Conservation (phyloP, 2,888 invertebrate species). For the Leptinotarsa peninsularis region DNA sequence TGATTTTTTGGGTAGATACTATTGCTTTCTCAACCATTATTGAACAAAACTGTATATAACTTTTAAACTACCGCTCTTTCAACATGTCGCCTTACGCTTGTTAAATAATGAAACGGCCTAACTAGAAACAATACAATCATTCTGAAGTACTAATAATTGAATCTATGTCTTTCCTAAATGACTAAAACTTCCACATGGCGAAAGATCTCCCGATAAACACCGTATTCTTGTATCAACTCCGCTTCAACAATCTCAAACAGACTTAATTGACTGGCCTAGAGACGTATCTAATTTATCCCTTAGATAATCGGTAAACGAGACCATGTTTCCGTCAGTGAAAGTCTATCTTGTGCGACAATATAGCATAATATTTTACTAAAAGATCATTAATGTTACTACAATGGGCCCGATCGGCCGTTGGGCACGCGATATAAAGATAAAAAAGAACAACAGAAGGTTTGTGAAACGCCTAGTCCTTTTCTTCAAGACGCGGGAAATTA, state of each 20-base stretch:
- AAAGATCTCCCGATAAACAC: conserved; percentile 7
- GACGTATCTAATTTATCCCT: conserved; percentile 31
- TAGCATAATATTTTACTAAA: conserved; percentile 31
- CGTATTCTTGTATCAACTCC: not conserved
- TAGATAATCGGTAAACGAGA: conserved; percentile 35
- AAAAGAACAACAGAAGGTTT: conserved; percentile 47
- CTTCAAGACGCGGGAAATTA: conserved; percentile 39
- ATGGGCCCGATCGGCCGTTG: conserved; percentile 46
- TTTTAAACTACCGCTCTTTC: too few species aligned
- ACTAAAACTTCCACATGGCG: not conserved
- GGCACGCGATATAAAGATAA: conserved; percentile 52
- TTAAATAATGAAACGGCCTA: too few species aligned
- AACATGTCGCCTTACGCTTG: too few species aligned
- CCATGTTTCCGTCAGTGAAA: conserved; percentile 40
- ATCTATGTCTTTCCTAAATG: not conserved
- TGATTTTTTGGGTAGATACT: too few species aligned
- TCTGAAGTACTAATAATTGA: not conserved
- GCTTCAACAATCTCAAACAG: conserved; percentile 1
- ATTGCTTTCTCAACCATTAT: too few species aligned
- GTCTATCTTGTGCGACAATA: conserved; percentile 33
- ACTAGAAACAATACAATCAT: not conserved
- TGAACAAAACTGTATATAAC: too few species aligned
- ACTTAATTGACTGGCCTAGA: conserved; percentile 18
- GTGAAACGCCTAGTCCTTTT: conserved; percentile 40
- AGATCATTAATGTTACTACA: conserved; percentile 38